Base-by-base conservation (phyloP, 1,140 invertebrate genomes). In the Tyrophagus putrescentiae region DNA sequence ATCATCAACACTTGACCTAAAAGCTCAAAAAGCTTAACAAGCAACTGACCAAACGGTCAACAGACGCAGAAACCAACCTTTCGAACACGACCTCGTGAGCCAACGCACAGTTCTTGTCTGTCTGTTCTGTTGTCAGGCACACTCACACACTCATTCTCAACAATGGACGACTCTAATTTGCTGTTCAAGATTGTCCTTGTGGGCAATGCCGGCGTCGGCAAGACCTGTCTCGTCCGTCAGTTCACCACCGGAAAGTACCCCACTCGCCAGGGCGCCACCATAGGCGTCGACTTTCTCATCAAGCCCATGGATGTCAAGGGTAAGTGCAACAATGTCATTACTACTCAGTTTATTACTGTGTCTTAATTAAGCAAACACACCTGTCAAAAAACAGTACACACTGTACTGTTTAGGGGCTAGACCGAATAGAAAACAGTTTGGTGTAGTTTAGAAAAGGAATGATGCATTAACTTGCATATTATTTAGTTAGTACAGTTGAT, bases 211-310 rank as follows among this genome's bases (percentile, higher is more conserved):
- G 89, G 89, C 33, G 90, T 95, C 63, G 90, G 90, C 31, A 94
- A 94, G 74, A 93, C 89, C 39, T 93, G 88, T 76, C 77, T 94
- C 45, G 87, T 94, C 45, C 78, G 88, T 64, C 77, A 88, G 67
- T 95, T 76, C 54, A 85, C 87, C 28, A 86, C 90, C 75, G 91
- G 91, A 0, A 73, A 94, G 21, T 95, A 94, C 76, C 91, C 91
- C 33, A 89, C 89, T 27, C 90, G 91, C 36, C 94, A 98, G 78
- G 94, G 94, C 58, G 94, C 92, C 62, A 98, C 95, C 2, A 98
- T 98, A 67, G 95, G 95, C 60, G 95, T 98, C 13, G 95, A 98
- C 79, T 98, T 98, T 71, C 97, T 96, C 82, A 98, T 98, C 68
- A 97, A 98, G 76, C 98, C 93, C 61, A 84, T 98, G 9, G 87